phyloP scores from a whole-genome alignment of 2,888 invertebrate genomes.

The Tuberolachnus salignus region DNA sequence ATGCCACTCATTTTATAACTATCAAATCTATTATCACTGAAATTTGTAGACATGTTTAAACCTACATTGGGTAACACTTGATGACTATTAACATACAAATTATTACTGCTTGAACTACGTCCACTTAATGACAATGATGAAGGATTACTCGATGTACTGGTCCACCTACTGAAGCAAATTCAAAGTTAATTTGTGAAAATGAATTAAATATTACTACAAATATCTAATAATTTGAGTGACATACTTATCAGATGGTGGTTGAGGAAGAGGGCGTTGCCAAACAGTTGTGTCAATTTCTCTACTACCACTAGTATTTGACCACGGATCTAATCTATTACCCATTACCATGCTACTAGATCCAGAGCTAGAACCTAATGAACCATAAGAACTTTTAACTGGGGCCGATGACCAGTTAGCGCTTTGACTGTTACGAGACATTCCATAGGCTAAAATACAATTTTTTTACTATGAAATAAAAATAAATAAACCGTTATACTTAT shows the following conservation, averaged over 20 bases:
- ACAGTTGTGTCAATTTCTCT: constrained; percentile 40
- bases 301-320: constrained; percentile 23
- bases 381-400: constrained; percentile 33
- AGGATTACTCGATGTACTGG: constrained; percentile 44
- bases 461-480: neutral
- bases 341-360: constrained; percentile 31
- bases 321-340: constrained; percentile 38
- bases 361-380: constrained; percentile 25
- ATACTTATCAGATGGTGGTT: constrained; percentile 48
- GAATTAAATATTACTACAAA: neutral
- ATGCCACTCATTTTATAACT: constrained; percentile 49
- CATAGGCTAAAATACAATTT: constrained; percentile 34
- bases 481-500: neutral
- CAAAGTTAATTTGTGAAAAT: neutral
- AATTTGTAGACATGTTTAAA: constrained; percentile 35
- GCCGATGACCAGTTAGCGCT: constrained; percentile 29
- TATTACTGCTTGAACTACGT: constrained; percentile 36
- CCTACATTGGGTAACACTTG: constrained; percentile 43
- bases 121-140: constrained; percentile 38
- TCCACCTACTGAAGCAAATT: constrained; percentile 30
- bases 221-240: neutral
- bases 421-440: constrained; percentile 47
- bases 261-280: constrained; percentile 49
- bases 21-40: constrained; percentile 49
- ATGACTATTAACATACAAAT: constrained; percentile 32